Evolutionary conservation across 1,140 invertebrate genomes (phyloP).

Genomic region (Drosophila bocki): DNA sequence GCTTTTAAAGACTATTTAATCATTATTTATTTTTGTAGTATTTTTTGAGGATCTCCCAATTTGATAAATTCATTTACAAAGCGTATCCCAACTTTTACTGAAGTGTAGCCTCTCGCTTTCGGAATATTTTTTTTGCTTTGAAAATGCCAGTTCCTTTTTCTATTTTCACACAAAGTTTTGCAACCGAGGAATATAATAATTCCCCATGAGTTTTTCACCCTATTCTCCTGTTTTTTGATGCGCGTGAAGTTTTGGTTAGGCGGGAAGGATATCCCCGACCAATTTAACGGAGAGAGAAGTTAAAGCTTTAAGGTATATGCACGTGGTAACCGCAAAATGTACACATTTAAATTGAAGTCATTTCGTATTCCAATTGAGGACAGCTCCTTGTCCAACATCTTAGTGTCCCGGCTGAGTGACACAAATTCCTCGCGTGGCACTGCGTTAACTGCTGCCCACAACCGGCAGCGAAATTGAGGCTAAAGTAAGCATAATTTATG

Average conservation of each 20-base stretch:
- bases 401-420: conserved; percentile 54
- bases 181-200: conserved; percentile 19
- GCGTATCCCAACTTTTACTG: not conserved
- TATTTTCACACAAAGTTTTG: conserved; percentile 56
- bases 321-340: not conserved
- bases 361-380: conserved; percentile 52
- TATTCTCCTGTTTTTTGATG: conserved; percentile 19
- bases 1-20: too few relatives aligned
- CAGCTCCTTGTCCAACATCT: conserved; percentile 42
- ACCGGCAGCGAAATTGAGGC: conserved; percentile 67
- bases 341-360: conserved; percentile 58
- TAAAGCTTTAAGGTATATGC: conserved; percentile 24
- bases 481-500: conserved; percentile 82
- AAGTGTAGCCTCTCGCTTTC: not conserved
- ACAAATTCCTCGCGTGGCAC: conserved; percentile 58
- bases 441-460: conserved; percentile 44
- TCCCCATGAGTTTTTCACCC: conserved; percentile 26
- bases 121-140: not conserved
- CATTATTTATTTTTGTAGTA: too few relatives aligned
- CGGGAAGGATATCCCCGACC: conserved; percentile 5
- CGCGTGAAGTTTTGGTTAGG: conserved; percentile 42
- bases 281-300: conserved; percentile 6
- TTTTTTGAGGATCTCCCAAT: not conserved
- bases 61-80: not conserved
- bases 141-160: conserved; percentile 15